Percentiles rank a stretch among this genome's conserved stretches.
These are phyloP conservation scores for Aphelinus atriplicis DNA, from an alignment of 1,140 invertebrate genomes.

Conservation along the genomic window DNA sequence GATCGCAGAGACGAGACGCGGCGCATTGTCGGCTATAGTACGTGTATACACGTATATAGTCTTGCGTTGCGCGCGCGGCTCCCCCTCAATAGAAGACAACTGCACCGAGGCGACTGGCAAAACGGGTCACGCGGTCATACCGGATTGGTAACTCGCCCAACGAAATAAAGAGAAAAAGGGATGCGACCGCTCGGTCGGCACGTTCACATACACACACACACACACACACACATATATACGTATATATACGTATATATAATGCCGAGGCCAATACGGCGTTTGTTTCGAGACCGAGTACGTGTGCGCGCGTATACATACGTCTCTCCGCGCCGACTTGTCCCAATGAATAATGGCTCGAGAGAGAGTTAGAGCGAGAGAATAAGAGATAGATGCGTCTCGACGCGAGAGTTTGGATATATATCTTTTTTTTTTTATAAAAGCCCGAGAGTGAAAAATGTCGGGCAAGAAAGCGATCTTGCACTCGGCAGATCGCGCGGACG, in stretches of 20 bases:
- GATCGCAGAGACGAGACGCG: not conserved
- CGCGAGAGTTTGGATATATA: no score
- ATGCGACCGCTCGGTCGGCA: not conserved
- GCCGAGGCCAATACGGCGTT: conserved; percentile 19
- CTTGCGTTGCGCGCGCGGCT: not conserved
- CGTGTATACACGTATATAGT: not conserved
- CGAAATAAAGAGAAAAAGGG: conserved; percentile 13
- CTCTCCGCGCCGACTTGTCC: not conserved
- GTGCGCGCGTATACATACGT: not conserved
- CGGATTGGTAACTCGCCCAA: conserved; percentile 35
- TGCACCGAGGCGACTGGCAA: conserved; percentile 31
- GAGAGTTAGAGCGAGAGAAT: no score
- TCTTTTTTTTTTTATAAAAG: no score
- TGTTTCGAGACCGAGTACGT: not conserved
- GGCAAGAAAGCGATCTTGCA: no score
- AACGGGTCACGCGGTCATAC: conserved; percentile 51
- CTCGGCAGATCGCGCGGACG: no score
- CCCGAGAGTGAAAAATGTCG: not conserved
- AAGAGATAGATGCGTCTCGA: no score
- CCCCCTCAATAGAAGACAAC: conserved; percentile 10
- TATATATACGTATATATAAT: not conserved
- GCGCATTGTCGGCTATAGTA: not conserved
- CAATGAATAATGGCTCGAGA: not conserved
- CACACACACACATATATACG: no score
- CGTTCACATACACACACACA: no score